These are phyloP conservation scores for Tenualosa ilisha DNA, from an alignment of 2,797 vertebrate genomes.

Conservation along the genomic window DNA sequence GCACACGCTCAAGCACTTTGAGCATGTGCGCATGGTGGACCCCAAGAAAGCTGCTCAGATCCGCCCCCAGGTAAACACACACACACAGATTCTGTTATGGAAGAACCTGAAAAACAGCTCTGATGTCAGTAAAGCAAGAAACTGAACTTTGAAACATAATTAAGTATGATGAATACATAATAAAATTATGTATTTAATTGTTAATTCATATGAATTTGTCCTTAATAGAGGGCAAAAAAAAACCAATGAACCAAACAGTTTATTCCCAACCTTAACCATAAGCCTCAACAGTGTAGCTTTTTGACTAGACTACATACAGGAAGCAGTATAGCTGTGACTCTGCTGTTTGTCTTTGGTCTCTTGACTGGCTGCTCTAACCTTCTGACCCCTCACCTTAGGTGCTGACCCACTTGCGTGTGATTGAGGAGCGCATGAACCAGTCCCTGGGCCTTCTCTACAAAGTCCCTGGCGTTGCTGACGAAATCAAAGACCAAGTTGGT, in stretches of 20 bases:
- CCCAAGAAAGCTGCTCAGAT: slow-evolving; percentile 98
- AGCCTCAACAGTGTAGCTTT: neutral
- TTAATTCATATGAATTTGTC: too few species aligned
- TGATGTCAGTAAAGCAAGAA: neutral
- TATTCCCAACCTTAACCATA: neutral
- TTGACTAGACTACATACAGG: neutral
- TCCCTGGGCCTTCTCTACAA: slow-evolving; percentile 96
- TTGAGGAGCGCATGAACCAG: slow-evolving; percentile 98
- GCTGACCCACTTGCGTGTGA: slow-evolving; percentile 95
- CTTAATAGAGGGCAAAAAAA: neutral
- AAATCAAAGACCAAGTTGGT: slow-evolving; percentile 99
- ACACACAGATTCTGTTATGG: neutral
- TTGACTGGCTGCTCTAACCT: neutral
- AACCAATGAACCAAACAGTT: neutral
- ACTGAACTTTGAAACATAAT: neutral
- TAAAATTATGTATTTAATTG: too few species aligned
- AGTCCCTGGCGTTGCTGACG: slow-evolving; percentile 90
- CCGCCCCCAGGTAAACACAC: slow-evolving; percentile 84
- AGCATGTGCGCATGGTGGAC: slow-evolving; percentile 93
- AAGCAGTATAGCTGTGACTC: neutral
- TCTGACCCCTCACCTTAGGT: slow-evolving; percentile 74
- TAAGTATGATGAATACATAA: too few species aligned
- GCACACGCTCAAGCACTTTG: slow-evolving; percentile 95
- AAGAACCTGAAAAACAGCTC: too few species aligned
- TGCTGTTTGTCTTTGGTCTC: neutral